Evolutionary conservation across 2,888 invertebrate species (phyloP), one percentile per base, ranked within the genome.

Genomic region (Eurytoma adleriae): DNA sequence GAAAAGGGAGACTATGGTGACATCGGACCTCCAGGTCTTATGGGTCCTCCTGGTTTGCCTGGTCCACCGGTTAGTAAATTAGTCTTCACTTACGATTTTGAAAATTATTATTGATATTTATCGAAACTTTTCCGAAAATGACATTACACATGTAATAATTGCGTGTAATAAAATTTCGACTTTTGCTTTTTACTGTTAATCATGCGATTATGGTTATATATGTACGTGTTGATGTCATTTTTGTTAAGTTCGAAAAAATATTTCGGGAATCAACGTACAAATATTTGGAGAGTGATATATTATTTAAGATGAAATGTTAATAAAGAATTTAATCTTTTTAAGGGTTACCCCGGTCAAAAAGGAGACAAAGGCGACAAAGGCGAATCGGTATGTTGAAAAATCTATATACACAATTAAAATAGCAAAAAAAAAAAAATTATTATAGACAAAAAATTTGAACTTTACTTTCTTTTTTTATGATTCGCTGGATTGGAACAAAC

Each of bases 341-440:
- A 92, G 85, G 97, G 97, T 3, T 97, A 97, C 91, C 97, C 97
- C 2, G 97, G 97, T 54, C 93, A 94, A 84, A 96, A 96, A 91
- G 97, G 98, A 48, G 97, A 97, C 87, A 97, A 96, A 89, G 97
- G 98, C 54, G 97, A 97, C 90, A 96, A 97, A 89, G 97, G 97
- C 52, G 97, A 97, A 93, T 96, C 96, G 94, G 97, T 97, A 93
- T 95, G 95, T 93, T 73, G 24, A 84, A 74, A 54, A 66, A 69
- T 74, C 83, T 56, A 56, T 0, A 62, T 40, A 68, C 56, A 4
- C 40, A 54, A 16, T 62, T 56, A 50, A 27, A 48, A 0, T 57
- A 40, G 3, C 14, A 48, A 20, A 66, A 68, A 68, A 2, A 40
- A 14, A n/a, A n/a, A n/a, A n/a, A n/a, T 67, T 61, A 4, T 14